phyloP scores from a whole-genome alignment of 2,797 vertebrate species.

The Moxostoma hubbsi region DNA sequence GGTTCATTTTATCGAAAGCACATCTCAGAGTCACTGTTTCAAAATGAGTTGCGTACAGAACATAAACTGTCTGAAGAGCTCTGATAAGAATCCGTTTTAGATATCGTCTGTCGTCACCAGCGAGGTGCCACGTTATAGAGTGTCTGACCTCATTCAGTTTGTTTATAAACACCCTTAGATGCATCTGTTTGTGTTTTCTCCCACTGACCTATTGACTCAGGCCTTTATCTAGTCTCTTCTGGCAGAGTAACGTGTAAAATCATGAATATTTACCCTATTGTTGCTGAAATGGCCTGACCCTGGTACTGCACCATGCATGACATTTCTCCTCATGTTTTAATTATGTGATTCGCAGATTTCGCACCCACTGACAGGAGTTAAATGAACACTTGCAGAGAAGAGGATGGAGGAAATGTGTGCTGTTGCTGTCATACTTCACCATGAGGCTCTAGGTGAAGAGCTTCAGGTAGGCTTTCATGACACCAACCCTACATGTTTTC shows the following conservation, averaged over 20 bases:
- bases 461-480: constrained; percentile 14
- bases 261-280: constrained; percentile 51
- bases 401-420: background rate
- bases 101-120: constrained; percentile 48
- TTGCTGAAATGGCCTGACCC: constrained; percentile 32
- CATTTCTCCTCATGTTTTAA: constrained; percentile 46
- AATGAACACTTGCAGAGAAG: constrained; percentile 33
- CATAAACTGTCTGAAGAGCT: constrained; percentile 28
- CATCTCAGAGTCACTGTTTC: constrained; percentile 20
- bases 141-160: constrained; percentile 54
- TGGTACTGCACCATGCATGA: constrained; percentile 3
- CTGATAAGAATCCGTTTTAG: constrained; percentile 50
- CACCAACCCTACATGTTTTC: constrained; percentile 13
- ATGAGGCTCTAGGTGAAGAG: background rate
- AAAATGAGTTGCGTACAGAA: constrained; percentile 12
- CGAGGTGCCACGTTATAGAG: background rate
- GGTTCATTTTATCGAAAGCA: constrained; percentile 2
- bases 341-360: constrained; percentile 36
- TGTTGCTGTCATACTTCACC: background rate
- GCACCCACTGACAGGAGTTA: background rate
- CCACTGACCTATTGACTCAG: constrained; percentile 38
- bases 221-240: background rate
- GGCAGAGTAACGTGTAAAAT: background rate
- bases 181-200: constrained; percentile 27
- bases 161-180: constrained; percentile 47